Conservation (phyloP, 2,797 vertebrate species). For the Melanotaenia maccullochi region DNA sequence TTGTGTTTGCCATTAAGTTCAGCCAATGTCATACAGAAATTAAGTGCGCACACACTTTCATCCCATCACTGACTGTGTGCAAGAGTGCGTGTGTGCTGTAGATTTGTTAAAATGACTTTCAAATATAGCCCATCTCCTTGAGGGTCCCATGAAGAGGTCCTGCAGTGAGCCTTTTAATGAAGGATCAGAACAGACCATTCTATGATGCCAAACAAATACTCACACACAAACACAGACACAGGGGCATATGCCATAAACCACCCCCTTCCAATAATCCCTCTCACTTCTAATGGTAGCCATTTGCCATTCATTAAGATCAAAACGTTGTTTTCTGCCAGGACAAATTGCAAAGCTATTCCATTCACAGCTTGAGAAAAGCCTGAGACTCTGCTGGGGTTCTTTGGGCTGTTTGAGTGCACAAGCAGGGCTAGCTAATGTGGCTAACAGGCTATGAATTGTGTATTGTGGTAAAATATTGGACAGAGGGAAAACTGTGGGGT, state of each 20-base stretch:
- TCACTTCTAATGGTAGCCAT: slow-evolving; percentile 98
- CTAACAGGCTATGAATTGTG: slow-evolving; percentile 79
- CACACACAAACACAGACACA: slow-evolving; percentile 16
- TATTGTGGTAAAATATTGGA: slow-evolving; percentile 18
- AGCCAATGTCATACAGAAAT: slow-evolving; percentile 77
- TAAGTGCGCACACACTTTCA: slow-evolving; percentile 49
- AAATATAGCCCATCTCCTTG: slow-evolving; percentile 93
- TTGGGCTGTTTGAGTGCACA: slow-evolving; percentile 91
- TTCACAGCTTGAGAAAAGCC: slow-evolving; percentile 92
- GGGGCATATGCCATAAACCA: slow-evolving; percentile 40
- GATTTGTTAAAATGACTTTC: slow-evolving; percentile 96
- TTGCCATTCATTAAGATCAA: slow-evolving; percentile 99
- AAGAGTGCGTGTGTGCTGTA: slow-evolving; percentile 36
- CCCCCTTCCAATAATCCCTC: slow-evolving; percentile 90
- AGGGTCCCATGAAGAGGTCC: slow-evolving; percentile 90
- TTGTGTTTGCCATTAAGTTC: slow-evolving; percentile 84
- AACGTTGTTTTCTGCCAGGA: slow-evolving; percentile 93
- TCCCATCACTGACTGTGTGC: slow-evolving; percentile 78
- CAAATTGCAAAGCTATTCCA: slow-evolving; percentile 99
- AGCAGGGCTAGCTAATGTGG: slow-evolving; percentile 90
- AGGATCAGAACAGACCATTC: slow-evolving; percentile 95
- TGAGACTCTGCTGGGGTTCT: slow-evolving; percentile 90
- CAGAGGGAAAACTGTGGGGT: slow-evolving; percentile 5
- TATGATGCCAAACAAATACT: slow-evolving; percentile 80
- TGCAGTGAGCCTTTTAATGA: slow-evolving; percentile 97